Evolutionary conservation across 2,113 vertebrate genomes (phyloP), one percentile per base, ranked within the genome.

Genomic region (Phalacrocorax aristotelis): DNA sequence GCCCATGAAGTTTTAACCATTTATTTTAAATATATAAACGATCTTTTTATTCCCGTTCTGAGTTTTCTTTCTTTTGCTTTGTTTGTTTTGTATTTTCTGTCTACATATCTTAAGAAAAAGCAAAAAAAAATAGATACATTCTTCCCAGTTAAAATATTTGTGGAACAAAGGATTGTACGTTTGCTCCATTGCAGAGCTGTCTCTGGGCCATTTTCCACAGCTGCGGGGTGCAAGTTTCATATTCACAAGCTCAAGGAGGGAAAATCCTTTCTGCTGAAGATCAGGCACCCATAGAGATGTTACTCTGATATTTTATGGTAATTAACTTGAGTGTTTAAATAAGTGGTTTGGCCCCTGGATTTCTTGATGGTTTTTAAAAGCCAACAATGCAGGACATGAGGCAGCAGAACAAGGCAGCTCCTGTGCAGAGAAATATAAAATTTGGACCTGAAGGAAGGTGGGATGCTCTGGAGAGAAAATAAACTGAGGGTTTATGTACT

Each of bases 21-120:
- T 34, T 16, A 32, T 38, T 54, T 46, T 6, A 7, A 40, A 12
- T 15, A 23, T 7, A n/a, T 29, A 70, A 14, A 34, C 10, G 2
- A 19, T 36, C 3, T 46, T 87, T 77, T 42, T 68, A 36, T 64
- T 68, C 21, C 21, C 22, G 2, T 6, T 14, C 4, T 2, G 15
- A 27, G 8, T 64, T 91, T 60, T 42, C 5, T 19, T 84, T 52
- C 14, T 3, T 66, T 70, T 61, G 11, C 9, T n/a, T 70, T 71
- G 7, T 55, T 54, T 6, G 0, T 13, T 40, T 71, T n/a, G 4
- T 4, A 46, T 23, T 66, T 78, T 60, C n/a, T 62, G 6, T 38
- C 44, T 7, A 12, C 3, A 5, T 2, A 52, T 8, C 15, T 52
- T 29, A 21, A 2, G 0, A 25, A 55, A 84, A 60, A 9, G 0